A percentile compares a stretch with the other conserved stretches of the same genome.
These are phyloP conservation scores for Tiaroga cobitis DNA, from an alignment of 2,797 vertebrate genomes.

Conservation along the genomic window DNA sequence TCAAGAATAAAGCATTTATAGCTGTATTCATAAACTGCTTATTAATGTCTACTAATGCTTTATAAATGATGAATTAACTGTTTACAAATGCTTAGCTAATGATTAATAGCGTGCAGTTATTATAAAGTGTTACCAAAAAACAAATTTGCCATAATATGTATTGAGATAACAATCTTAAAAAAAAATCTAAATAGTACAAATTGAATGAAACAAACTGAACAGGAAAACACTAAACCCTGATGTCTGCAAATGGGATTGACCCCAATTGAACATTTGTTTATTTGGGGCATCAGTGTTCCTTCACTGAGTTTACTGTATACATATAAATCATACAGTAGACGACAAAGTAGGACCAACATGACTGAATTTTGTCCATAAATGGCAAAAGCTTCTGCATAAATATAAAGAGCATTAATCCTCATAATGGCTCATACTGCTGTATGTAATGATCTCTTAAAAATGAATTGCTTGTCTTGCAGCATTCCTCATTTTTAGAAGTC, in stretches of 20 bases:
- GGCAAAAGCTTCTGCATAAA: not conserved
- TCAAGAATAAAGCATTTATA: too few species aligned
- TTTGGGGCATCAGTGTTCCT: not conserved
- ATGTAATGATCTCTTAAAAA: not conserved
- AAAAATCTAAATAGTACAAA: not conserved
- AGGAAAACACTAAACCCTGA: not conserved
- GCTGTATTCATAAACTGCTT: too few species aligned
- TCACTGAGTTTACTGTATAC: not conserved
- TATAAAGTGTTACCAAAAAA: too few species aligned
- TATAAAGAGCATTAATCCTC: conserved; percentile 22
- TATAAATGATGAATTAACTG: too few species aligned
- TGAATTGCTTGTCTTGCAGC: not conserved
- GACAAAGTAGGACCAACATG: not conserved
- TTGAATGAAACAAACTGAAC: not conserved
- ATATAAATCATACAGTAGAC: not conserved
- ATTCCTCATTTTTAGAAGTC: not conserved
- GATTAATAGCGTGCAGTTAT: too few species aligned
- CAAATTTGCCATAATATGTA: not conserved
- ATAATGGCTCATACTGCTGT: not conserved
- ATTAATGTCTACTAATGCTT: too few species aligned
- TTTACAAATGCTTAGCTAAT: too few species aligned
- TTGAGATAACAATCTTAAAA: not conserved
- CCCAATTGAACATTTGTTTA: not conserved
- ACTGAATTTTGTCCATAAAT: not conserved
- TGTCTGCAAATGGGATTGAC: not conserved